Evolutionary conservation across 2,113 vertebrate genomes (phyloP).

Genomic region (Cheirogaleus medius): DNA sequence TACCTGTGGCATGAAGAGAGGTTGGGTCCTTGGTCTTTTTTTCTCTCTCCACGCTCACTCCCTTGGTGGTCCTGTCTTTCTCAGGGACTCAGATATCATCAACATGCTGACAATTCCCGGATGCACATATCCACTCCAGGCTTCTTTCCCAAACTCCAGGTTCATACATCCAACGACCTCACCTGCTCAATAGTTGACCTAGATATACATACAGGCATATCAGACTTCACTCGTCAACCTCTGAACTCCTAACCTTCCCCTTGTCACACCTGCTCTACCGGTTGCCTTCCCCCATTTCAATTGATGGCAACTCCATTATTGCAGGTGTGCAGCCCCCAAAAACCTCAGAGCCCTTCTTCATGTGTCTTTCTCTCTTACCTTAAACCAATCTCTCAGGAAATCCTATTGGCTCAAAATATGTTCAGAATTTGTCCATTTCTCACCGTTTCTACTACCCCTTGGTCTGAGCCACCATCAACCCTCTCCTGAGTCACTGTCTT

Average conservation of each 20-base stretch:
- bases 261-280: neutral
- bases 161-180: neutral
- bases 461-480: neutral
- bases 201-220: neutral
- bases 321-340: neutral
- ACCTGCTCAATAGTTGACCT: neutral
- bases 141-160: neutral
- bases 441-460: neutral
- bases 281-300: neutral
- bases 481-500: neutral
- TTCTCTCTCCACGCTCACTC: neutral
- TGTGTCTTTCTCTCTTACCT: neutral
- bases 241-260: neutral
- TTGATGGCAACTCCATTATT: neutral
- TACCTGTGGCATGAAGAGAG: neutral
- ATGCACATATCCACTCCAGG: neutral
- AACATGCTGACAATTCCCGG: neutral
- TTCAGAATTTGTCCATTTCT: neutral
- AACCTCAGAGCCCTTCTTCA: neutral
- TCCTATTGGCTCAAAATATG: neutral
- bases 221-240: neutral
- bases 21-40: neutral
- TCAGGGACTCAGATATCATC: neutral
- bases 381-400: neutral
- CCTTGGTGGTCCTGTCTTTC: neutral